Conservation (phyloP, 2,113 vertebrate genomes). For the Amphiprion ocellaris region DNA sequence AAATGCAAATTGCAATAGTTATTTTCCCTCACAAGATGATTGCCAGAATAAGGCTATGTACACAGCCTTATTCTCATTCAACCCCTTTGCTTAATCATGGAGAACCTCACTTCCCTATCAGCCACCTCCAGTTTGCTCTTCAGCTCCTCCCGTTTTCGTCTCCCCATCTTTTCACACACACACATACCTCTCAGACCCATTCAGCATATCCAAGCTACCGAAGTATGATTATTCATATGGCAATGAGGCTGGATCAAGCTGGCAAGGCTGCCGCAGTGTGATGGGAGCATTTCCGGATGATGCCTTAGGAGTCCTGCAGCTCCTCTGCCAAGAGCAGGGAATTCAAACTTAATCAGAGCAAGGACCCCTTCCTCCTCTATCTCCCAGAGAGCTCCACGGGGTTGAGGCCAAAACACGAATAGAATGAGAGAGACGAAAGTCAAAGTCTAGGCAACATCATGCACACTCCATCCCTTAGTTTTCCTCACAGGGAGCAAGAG, state of each 20-base stretch:
- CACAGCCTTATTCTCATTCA: constrained; percentile 59
- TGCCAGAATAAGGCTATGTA: constrained; percentile 52
- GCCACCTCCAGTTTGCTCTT: constrained; percentile 42
- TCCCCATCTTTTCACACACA: constrained; percentile 23
- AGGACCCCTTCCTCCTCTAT: constrained; percentile 45
- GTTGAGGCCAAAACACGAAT: constrained; percentile 49
- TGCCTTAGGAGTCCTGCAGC: constrained; percentile 66
- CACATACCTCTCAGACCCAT: constrained; percentile 34
- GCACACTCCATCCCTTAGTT: constrained; percentile 14
- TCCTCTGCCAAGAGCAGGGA: constrained; percentile 65
- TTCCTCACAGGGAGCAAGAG: constrained; percentile 12
- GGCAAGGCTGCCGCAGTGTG: constrained; percentile 51
- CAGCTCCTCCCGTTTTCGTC: constrained; percentile 30
- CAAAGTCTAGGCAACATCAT: constrained; percentile 35
- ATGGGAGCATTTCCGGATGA: constrained; percentile 68
- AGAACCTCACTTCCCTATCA: constrained; percentile 44
- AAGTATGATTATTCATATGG: constrained; percentile 69
- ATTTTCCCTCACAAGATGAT: constrained; percentile 57
- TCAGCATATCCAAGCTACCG: constrained; percentile 49
- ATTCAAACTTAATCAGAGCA: constrained; percentile 72
- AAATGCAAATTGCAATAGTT: constrained; percentile 73
- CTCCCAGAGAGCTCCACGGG: constrained; percentile 37
- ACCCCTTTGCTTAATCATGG: constrained; percentile 70
- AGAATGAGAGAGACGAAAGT: constrained; percentile 61
- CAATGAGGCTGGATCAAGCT: constrained; percentile 57